Conservation (phyloP, 2,888 invertebrate genomes). For the Patella caerulea region DNA sequence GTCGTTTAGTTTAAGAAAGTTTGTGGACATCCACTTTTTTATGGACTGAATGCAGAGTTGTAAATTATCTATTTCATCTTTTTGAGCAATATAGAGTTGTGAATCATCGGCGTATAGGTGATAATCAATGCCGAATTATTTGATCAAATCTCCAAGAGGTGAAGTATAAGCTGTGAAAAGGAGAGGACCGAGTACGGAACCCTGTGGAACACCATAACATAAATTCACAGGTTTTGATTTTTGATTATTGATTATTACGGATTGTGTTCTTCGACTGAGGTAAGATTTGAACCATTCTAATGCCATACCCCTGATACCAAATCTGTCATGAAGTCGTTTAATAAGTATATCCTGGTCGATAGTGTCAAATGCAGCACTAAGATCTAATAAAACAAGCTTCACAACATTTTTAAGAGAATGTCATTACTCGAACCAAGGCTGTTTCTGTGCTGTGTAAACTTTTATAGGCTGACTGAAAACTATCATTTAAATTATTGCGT, state of each 20-base stretch:
- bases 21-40: too few species aligned
- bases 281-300: not conserved
- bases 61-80: too few species aligned
- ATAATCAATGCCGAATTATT: too few species aligned
- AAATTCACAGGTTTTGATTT: not conserved
- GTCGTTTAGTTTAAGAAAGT: too few species aligned
- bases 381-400: not conserved
- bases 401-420: not conserved
- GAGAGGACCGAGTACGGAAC: not conserved
- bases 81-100: too few species aligned
- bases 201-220: not conserved
- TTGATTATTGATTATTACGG: not conserved
- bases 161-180: not conserved
- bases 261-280: not conserved
- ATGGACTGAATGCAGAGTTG: too few species aligned
- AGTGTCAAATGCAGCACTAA: not conserved
- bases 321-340: conserved; percentile 2
- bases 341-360: not conserved
- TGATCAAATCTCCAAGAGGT: not conserved
- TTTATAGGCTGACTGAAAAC: not conserved
- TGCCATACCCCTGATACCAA: not conserved
- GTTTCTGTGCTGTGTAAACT: not conserved
- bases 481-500: not conserved
- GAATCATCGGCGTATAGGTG: too few species aligned
- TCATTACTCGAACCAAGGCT: not conserved